A percentile compares a stretch with the other conserved stretches of the same genome.
Conservation (phyloP, 2,113 vertebrate species). For the Otocyon megalotis region DNA sequence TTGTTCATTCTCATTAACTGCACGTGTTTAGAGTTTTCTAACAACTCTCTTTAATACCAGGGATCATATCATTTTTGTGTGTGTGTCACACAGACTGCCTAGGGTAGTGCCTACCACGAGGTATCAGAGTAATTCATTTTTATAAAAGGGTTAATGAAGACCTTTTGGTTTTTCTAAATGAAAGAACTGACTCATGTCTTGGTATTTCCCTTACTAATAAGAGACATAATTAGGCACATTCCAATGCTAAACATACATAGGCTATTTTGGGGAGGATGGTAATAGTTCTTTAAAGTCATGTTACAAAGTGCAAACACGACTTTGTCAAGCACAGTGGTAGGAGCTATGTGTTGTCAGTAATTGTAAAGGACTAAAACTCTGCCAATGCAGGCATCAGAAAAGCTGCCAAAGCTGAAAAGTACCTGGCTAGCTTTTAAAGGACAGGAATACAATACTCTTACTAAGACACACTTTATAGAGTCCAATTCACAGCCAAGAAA, state of each 20-base stretch:
- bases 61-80: background rate
- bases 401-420: constrained; percentile 85
- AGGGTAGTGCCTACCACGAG: background rate
- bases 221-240: background rate
- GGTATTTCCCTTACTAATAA: background rate
- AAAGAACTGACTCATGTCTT: background rate
- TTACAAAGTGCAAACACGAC: constrained; percentile 53
- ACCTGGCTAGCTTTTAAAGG: constrained; percentile 88
- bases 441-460: constrained; percentile 85
- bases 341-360: constrained; percentile 64
- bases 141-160: constrained; percentile 18
- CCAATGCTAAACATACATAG: background rate
- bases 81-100: background rate
- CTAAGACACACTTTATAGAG: constrained; percentile 86
- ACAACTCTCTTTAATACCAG: background rate
- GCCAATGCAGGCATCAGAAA: constrained; percentile 73
- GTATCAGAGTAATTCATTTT: background rate
- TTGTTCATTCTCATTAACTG: constrained; percentile 15
- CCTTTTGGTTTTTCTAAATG: constrained; percentile 54
- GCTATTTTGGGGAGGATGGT: background rate
- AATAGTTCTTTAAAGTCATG: constrained; percentile 40
- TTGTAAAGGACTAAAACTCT: constrained; percentile 80
- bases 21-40: background rate
- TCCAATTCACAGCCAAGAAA: constrained; percentile 87
- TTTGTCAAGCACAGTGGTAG: constrained; percentile 62